Evolutionary conservation across 2,797 vertebrate genomes (phyloP), one percentile per base, ranked within the genome.

Genomic region (Poeciliopsis turneri): DNA sequence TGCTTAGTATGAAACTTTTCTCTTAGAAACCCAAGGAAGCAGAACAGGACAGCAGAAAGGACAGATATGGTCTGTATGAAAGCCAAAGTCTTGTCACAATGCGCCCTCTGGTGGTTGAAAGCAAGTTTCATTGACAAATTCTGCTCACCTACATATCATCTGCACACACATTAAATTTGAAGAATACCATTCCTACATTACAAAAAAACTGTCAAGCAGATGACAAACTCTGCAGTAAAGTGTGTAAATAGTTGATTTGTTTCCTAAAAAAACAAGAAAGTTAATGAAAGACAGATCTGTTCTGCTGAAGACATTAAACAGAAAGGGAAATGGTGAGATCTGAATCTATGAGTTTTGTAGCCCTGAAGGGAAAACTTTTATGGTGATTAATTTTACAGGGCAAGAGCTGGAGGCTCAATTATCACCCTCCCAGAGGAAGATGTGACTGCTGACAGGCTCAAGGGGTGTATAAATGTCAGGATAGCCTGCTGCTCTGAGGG

Each of bases 271-370:
- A 90, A 90, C 81, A 87, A 82, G 84, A 72, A 78, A 78, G 87
- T 89, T 90, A 92, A 92, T 92, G 90, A 92, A 78, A 82, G 84
- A 86, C 89, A 85, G 85, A 83, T 85, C 43, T 70, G 76, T 77
- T 91, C 92, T 93, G 93, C 75, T 90, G 78, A 91, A 93, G 73
- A 79, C 89, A 89, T 94, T 92, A 90, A 90, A 89, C 81, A 82
- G 53, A 76, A 82, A 66, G 81, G 90, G 79, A 81, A 85, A 81
- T 74, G 86, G 88, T 88, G 73, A 85, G 81, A 92, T 87, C 80
- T 47, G 77, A 85, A 84, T 78, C 83, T 87, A 83, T 87, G 88
- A 82, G 84, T 91, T 89, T 83, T 71, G 85, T 49, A 13, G 33
- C 77, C 51, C 81, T 72, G 4, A 76, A 74, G 79, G 87, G 76